A percentile compares a stretch with the other conserved stretches of the same genome.
Evolutionary conservation across 2,113 vertebrate genomes (phyloP).

Genomic region (Damaliscus lunatus): DNA sequence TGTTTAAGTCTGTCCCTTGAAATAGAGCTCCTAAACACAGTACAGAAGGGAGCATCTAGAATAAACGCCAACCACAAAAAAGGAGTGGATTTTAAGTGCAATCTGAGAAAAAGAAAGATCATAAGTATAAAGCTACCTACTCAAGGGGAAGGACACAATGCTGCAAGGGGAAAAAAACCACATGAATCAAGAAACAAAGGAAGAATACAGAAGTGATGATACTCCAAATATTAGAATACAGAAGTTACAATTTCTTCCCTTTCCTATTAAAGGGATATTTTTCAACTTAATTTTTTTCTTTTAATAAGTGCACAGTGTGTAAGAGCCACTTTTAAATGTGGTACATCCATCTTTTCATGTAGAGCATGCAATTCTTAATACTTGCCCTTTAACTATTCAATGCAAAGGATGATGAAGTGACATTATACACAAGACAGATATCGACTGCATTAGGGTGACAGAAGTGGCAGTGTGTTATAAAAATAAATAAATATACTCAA

Average conservation of each 20-base stretch:
- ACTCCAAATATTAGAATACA: background rate
- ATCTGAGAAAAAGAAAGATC: background rate
- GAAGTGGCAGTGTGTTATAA: background rate
- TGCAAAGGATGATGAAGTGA: background rate
- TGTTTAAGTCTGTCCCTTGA: background rate
- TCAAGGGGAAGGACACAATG: background rate
- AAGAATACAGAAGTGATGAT: background rate
- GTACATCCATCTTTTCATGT: background rate
- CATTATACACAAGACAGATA: background rate
- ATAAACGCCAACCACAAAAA: background rate
- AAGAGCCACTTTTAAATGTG: background rate
- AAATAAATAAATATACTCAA: constrained; percentile 35
- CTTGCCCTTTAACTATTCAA: background rate
- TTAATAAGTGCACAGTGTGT: background rate
- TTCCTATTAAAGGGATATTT: background rate
- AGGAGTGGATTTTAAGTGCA: background rate
- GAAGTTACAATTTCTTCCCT: background rate
- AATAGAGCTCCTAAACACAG: background rate
- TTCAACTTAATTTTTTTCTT: background rate
- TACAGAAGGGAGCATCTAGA: background rate
- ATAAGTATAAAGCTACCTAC: background rate
- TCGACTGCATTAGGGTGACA: background rate
- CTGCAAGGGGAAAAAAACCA: background rate
- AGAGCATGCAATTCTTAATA: background rate
- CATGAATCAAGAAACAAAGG: background rate